phyloP scores from a whole-genome alignment of 1,140 invertebrate species.

The Bradysia coprophila region DNA sequence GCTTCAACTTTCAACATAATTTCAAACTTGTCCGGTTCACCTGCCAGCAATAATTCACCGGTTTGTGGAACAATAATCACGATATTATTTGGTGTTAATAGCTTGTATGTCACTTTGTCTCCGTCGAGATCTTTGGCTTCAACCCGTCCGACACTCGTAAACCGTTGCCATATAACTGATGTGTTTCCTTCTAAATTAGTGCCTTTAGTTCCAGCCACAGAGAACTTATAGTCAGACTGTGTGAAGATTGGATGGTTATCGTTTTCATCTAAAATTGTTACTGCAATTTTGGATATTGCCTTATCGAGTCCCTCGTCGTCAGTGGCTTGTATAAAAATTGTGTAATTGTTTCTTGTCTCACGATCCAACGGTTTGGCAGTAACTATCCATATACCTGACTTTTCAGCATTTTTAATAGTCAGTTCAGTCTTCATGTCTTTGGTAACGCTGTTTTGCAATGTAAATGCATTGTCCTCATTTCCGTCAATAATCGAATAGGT shows the following conservation, averaged over 20 bases:
- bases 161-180: conserved; percentile 46
- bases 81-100: conserved; percentile 55
- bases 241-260: conserved; percentile 77
- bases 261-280: conserved; percentile 68
- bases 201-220: conserved; percentile 36
- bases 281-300: conserved; percentile 46
- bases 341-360: conserved; percentile 46
- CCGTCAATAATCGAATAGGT: conserved; percentile 61
- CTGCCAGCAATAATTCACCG: conserved; percentile 65
- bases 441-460: conserved; percentile 36
- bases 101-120: conserved; percentile 65
- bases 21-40: conserved; percentile 48
- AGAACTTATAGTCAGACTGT: conserved; percentile 56
- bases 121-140: conserved; percentile 69
- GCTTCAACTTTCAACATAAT: conserved; percentile 53
- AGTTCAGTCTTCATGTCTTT: conserved; percentile 37
- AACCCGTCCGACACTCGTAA: conserved; percentile 62
- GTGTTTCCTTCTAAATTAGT: conserved; percentile 27
- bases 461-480: conserved; percentile 46
- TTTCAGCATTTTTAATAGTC: conserved; percentile 22
- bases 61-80: conserved; percentile 82
- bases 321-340: conserved; percentile 51
- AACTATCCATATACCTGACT: conserved; percentile 43
- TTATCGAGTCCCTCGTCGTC: conserved; percentile 54
- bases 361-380: conserved; percentile 52